These are phyloP conservation scores for Prochilodus magdalenae DNA, from an alignment of 2,113 vertebrate genomes.

Conservation along the genomic window DNA sequence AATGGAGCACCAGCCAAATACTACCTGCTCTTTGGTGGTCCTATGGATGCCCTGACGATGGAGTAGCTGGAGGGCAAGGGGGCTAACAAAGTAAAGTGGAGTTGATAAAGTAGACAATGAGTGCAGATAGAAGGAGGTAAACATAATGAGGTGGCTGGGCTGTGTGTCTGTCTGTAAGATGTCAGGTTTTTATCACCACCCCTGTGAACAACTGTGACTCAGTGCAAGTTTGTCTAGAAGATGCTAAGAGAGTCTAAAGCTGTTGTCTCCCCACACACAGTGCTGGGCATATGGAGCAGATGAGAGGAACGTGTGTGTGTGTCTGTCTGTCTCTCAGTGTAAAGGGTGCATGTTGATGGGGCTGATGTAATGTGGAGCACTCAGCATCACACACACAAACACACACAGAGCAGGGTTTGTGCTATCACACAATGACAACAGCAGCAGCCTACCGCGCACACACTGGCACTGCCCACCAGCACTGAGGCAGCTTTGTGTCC, in stretches of 20 bases:
- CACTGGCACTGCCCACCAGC: conserved; percentile 66
- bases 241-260: conserved; percentile 25
- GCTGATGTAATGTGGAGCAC: conserved; percentile 51
- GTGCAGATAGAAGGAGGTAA: no score
- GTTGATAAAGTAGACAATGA: no score
- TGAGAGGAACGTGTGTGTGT: conserved; percentile 34
- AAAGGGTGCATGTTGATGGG: conserved; percentile 38
- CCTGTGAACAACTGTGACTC: no score
- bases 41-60: no score
- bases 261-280: conserved; percentile 20
- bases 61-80: no score
- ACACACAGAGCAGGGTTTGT: conserved; percentile 72
- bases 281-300: conserved; percentile 48
- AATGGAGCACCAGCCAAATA: no score
- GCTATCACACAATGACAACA: conserved; percentile 62
- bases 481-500: conserved; percentile 56
- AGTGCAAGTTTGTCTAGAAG: no score
- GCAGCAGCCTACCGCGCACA: conserved; percentile 37
- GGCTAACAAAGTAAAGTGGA: no score
- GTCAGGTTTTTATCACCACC: no score
- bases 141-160: no score
- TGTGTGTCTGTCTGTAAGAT: no score
- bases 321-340: conserved; percentile 23
- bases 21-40: no score
- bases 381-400: conserved; percentile 63